Conservation (phyloP, 2,113 vertebrate genomes). For the Mobula birostris region DNA sequence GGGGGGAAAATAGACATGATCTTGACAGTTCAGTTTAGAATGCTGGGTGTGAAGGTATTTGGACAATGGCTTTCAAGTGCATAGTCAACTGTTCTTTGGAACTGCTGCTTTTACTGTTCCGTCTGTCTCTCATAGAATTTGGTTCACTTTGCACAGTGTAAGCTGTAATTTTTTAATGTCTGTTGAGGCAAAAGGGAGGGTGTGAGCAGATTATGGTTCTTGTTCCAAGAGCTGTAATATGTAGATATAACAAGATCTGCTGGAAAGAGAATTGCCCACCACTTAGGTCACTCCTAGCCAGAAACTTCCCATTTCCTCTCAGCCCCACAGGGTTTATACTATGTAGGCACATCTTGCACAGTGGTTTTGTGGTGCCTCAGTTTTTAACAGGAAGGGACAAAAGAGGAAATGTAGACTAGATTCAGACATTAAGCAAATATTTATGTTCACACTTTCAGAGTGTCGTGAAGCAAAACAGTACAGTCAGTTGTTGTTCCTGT, state of each 20-base stretch:
- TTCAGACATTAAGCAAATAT: conserved; percentile 31
- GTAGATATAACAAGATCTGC: neutral
- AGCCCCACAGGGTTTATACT: neutral
- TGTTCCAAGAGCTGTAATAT: neutral
- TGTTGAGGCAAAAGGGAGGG: neutral
- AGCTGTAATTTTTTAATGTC: neutral
- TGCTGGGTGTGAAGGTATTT: conserved; percentile 12
- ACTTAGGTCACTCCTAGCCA: neutral
- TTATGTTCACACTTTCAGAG: conserved; percentile 38
- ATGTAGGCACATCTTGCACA: neutral
- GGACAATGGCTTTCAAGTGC: conserved; percentile 4
- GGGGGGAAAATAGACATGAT: neutral
- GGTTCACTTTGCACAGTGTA: neutral
- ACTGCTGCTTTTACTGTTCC: neutral
- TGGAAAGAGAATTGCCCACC: neutral
- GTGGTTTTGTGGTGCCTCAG: conserved; percentile 25
- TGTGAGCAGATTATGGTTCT: neutral
- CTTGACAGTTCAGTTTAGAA: neutral
- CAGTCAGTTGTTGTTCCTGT: conserved; percentile 25
- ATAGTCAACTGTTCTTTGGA: neutral
- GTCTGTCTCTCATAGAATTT: neutral
- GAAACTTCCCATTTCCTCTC: conserved; percentile 27
- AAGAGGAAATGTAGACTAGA: conserved; percentile 38
- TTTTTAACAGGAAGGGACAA: conserved; percentile 35
- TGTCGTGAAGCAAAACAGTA: conserved; percentile 37